Base-by-base conservation (phyloP, 2,113 vertebrate species). In the Xiphias gladius region DNA sequence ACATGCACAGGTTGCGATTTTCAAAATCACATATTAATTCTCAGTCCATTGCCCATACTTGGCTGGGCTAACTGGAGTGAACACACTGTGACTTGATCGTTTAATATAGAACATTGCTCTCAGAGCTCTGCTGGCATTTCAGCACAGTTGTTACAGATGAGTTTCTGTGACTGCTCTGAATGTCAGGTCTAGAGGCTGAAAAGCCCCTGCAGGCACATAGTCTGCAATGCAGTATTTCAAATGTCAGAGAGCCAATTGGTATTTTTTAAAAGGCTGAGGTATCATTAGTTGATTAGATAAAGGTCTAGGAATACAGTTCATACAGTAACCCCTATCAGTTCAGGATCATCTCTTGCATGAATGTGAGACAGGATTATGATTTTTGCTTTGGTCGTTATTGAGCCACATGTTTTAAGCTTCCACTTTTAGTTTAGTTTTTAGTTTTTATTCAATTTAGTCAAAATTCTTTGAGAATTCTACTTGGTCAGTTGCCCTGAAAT, bases 121-220 rank as follows among this genome's bases (percentile, higher is more conserved):
- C 30, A n/a, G 70, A 67, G 72, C 58, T 28, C n/a, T n/a, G 58
- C 19, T 88, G 80, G 73, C 84, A 90, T 89, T 87, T 90, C 22
- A 43, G 35, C 61, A 41, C 59, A 80, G 66, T 81, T 46, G 58
- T 58, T 75, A 80, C 66, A 63, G 79, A 79, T 59, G 62, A 73
- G 32, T 72, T 78, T 75, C 7, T 30, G 55, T 83, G 64, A 76
- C 35, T 64, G 82, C 75, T 89, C 77, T 84, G 90, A 94, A 92
- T 92, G 91, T 90, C 93, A 92, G 80, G 85, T 86, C 63, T 55
- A 61, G 77, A 88, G 84, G 88, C 67, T 86, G 86, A 88, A 91
- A 88, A 77, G 61, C 67, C 73, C 82, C 85, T 41, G 58, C 73
- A 58, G 83, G 52, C 59, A 77, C 3, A 37, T 32, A 28, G 71